Evolutionary conservation across 2,888 invertebrate species (phyloP).

Genomic region (Leptinotarsa rubiginosa): DNA sequence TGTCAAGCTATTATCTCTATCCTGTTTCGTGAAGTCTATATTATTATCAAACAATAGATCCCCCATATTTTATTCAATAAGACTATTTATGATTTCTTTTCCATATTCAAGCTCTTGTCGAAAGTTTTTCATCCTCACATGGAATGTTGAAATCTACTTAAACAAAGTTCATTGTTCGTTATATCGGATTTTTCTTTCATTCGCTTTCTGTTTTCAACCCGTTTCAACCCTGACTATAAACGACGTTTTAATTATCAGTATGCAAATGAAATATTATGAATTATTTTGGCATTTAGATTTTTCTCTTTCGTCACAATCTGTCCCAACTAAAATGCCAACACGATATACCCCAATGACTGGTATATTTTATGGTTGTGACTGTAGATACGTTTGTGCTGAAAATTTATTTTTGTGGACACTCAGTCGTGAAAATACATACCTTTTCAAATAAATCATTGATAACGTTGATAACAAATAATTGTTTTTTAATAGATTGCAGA

Average conservation of each 20-base stretch:
- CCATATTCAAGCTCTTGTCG: neutral
- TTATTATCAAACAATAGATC: too few relatives aligned
- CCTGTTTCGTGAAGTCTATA: too few relatives aligned
- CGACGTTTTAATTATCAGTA: conserved; percentile 17
- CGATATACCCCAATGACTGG: conserved; percentile 14
- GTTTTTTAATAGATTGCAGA: too few relatives aligned
- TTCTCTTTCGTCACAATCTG: conserved; percentile 22
- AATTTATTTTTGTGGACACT: too few relatives aligned
- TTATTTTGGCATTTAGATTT: conserved; percentile 28
- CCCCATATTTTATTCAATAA: too few relatives aligned
- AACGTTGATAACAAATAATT: too few relatives aligned
- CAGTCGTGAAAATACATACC: too few relatives aligned
- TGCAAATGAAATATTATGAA: conserved; percentile 30
- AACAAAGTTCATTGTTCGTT: neutral
- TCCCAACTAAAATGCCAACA: conserved; percentile 25
- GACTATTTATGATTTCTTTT: too few relatives aligned
- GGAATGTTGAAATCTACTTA: neutral
- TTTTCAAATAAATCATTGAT: too few relatives aligned
- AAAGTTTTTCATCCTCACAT: neutral
- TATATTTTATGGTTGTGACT: conserved; percentile 22
- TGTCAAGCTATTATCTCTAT: too few relatives aligned
- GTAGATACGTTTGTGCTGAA: neutral
- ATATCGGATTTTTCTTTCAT: conserved; percentile 1
- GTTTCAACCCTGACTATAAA: conserved; percentile 2
- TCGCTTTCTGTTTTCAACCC: conserved; percentile 6